Evolutionary conservation across 1,140 invertebrate genomes (phyloP).

Genomic region (Heliconius melpomene): DNA sequence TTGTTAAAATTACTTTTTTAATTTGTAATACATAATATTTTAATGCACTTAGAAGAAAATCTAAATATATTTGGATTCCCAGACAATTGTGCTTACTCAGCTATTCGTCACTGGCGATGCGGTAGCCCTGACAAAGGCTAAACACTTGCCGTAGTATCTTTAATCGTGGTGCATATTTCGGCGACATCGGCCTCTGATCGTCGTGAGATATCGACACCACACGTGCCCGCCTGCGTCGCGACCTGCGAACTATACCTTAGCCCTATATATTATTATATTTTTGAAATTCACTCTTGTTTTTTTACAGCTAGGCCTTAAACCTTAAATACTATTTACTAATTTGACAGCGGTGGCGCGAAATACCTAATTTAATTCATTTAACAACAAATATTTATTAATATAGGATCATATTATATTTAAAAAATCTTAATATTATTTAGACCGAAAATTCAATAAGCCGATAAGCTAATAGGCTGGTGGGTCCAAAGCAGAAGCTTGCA

Average conservation of each 20-base stretch:
- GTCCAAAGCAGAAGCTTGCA: conserved; percentile 25
- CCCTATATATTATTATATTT: neutral
- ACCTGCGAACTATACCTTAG: conserved; percentile 18
- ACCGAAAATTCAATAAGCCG: neutral
- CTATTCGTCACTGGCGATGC: no score
- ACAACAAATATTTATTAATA: no score
- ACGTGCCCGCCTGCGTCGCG: conserved; percentile 11
- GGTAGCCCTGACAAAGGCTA: neutral
- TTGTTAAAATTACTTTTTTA: no score
- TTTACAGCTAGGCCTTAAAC: no score
- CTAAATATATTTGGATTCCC: no score
- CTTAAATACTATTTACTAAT: no score
- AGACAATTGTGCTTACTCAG: no score
- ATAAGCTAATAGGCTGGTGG: conserved; percentile 1
- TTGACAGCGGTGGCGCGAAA: no score
- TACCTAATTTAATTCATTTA: no score
- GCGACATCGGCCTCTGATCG: conserved; percentile 33
- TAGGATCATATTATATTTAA: neutral
- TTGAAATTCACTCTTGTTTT: neutral
- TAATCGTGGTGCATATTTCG: conserved; percentile 25
- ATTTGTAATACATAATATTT: no score
- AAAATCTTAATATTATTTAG: neutral
- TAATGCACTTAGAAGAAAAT: no score
- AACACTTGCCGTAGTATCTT: conserved; percentile 4
- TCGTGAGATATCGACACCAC: conserved; percentile 26